Evolutionary conservation across 1,140 invertebrate genomes (phyloP).

Genomic region (roundworm (Caenorhabditis elegans)): DNA sequence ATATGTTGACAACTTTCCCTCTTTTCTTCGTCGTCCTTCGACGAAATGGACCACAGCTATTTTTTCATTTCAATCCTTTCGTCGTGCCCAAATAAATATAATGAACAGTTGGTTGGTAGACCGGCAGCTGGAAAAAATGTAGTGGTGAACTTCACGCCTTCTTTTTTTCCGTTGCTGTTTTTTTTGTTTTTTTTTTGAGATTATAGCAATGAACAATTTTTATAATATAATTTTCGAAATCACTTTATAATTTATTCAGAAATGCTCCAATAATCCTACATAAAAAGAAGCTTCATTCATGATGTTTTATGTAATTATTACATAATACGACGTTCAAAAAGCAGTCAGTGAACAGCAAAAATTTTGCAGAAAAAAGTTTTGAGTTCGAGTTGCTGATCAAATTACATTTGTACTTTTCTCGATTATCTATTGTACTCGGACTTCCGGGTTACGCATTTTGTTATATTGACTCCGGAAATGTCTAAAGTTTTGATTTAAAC

Average conservation of each 20-base stretch:
- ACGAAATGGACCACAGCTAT: background rate
- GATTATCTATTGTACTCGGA: too few relatives aligned
- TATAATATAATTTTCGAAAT: too few relatives aligned
- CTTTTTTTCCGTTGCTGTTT: background rate
- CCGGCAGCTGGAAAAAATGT: background rate
- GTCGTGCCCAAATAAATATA: constrained; percentile 28
- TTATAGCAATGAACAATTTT: too few relatives aligned
- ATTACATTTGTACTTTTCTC: constrained; percentile 10
- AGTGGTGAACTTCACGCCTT: background rate
- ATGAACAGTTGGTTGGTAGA: constrained; percentile 6
- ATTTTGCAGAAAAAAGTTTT: background rate
- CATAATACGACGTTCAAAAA: too few relatives aligned
- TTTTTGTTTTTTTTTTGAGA: too few relatives aligned
- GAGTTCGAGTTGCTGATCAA: background rate
- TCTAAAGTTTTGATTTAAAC: too few relatives aligned
- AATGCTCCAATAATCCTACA: too few relatives aligned
- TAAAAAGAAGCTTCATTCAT: too few relatives aligned
- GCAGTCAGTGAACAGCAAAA: too few relatives aligned
- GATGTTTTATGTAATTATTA: too few relatives aligned
- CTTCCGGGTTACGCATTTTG: background rate
- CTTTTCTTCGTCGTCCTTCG: background rate
- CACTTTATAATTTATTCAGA: too few relatives aligned
- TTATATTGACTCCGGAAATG: background rate
- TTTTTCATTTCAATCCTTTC: background rate
- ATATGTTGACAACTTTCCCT: constrained; percentile 11